Conservation (phyloP, 2,797 vertebrate species). For the Cercopithecus neglectus region DNA sequence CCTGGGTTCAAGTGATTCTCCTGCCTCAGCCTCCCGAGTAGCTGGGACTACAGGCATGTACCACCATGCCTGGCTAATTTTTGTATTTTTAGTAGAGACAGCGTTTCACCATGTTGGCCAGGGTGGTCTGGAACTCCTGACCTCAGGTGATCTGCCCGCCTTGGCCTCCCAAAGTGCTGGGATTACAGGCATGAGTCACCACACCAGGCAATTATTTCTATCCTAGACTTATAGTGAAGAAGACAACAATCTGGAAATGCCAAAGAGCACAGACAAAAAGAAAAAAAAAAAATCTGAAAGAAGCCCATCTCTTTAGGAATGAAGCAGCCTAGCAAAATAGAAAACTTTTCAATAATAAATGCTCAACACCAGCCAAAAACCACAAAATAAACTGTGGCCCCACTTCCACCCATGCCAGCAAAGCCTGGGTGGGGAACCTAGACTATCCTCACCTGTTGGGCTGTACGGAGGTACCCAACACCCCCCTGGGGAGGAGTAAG, state of each 20-base stretch:
- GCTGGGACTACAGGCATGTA: fast-evolving
- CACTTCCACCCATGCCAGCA: background rate
- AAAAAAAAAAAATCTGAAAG: background rate
- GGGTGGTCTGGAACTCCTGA: no score
- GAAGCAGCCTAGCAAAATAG: background rate
- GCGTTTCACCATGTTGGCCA: no score
- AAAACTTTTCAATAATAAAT: slow-evolving; percentile 18
- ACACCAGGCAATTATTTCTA: background rate
- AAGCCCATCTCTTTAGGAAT: background rate
- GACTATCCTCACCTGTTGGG: background rate
- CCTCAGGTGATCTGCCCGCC: no score
- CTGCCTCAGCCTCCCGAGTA: no score
- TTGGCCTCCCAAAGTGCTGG: no score
- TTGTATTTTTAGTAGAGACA: no score
- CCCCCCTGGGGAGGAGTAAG: background rate
- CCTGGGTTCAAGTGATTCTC: no score
- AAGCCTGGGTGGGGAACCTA: background rate
- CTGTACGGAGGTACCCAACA: background rate
- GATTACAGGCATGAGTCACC: background rate
- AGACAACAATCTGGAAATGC: background rate
- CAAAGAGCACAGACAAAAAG: background rate
- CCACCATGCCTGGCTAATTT: no score
- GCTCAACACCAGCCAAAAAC: background rate
- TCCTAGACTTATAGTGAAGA: background rate
- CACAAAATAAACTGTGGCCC: background rate